phyloP scores from a whole-genome alignment of 1,140 invertebrate species.

The Rhagoletis zephyria region DNA sequence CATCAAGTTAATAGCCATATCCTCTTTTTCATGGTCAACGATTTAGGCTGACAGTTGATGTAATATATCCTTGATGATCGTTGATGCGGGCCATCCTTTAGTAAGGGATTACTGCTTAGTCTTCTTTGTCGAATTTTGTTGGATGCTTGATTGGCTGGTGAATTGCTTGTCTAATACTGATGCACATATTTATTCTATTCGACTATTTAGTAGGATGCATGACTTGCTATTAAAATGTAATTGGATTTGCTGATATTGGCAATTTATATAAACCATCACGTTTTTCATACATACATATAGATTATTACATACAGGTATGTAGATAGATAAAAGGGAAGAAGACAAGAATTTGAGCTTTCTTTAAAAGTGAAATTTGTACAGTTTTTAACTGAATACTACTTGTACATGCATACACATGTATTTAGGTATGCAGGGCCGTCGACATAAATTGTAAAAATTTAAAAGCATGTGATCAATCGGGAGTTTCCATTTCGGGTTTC shows the following conservation, averaged over 20 bases:
- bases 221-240: conserved; percentile 28
- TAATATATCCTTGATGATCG: conserved; percentile 43
- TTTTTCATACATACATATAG: background rate
- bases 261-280: conserved; percentile 26
- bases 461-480: too few species aligned
- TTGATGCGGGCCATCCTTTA: background rate
- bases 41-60: conserved; percentile 35
- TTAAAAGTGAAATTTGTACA: too few species aligned
- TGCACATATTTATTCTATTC: background rate
- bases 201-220: background rate
- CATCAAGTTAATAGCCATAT: conserved; percentile 49
- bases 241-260: conserved; percentile 31
- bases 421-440: too few species aligned
- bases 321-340: too few species aligned
- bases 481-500: too few species aligned
- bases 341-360: too few species aligned
- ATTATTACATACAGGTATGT: too few species aligned
- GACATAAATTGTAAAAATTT: too few species aligned
- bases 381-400: too few species aligned
- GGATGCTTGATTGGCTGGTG: conserved; percentile 6
- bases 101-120: background rate
- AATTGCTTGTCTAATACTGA: conserved; percentile 16
- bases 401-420: too few species aligned
- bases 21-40: conserved; percentile 49
- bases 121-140: background rate